Base-by-base conservation (phyloP, 2,888 invertebrate genomes). In the Calephelis perditalis region DNA sequence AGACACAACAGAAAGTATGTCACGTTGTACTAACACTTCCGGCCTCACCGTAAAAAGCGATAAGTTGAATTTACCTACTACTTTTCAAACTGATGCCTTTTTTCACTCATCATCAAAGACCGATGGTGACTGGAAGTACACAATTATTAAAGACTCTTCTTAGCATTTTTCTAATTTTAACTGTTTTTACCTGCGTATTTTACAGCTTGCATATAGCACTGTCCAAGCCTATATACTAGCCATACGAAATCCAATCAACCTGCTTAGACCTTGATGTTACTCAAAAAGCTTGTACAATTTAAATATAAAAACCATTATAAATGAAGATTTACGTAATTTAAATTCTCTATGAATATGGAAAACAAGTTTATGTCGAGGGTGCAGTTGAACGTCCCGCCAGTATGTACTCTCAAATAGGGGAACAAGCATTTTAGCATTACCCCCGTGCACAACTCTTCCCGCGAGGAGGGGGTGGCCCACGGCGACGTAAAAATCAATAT, bases 401-500 rank as follows among this genome's bases (percentile, higher is more conserved):
- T 87, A 90, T 89, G 90, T 90, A 90, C 90, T 90, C 87, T 90
- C 90, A 90, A 90, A 90, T 90, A 90, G 90, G 90, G 90, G 90
- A 90, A 90, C 90, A 90, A 90, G 90, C 90, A 90, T 90, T 90
- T 90, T 90, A 90, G 90, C 90, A 90, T 90, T 90, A 90, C 90
- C 90, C 90, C 90, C 89, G 89, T 88, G 90, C 89, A 87, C 88
- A 90, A 89, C 90, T 89, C 90, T 89, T 88, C 90, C 88, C 87
- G 87, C 84, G 86, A 84, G 81, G 86, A 85, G 82, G 86, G 86
- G 83, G 79, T 84, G 87, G 84, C 88, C 88, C 87, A 87, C 88
- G 88, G 88, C 90, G 90, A 89, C 90, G 91, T 91, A 91, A 91
- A 91, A 91, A 91, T 91, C 91, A 91, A 91, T 91, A 91, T 93